Conservation (phyloP, 1,140 invertebrate species). For the Bombus sylvicola region DNA sequence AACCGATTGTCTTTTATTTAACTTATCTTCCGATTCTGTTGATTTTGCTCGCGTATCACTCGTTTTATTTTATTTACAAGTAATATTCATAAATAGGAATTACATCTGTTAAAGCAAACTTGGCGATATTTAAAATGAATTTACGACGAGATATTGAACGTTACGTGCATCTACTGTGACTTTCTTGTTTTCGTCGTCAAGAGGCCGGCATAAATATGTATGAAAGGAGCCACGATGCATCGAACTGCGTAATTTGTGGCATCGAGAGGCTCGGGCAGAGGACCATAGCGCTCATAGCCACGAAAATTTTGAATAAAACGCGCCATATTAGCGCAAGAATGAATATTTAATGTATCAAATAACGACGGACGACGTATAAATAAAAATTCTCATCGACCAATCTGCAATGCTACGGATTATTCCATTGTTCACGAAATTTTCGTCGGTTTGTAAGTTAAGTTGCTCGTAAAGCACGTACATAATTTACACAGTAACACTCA, state of each 20-base stretch:
- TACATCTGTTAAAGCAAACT: no score
- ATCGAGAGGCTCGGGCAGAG: background rate
- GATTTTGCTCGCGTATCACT: no score
- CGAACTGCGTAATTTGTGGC: constrained; percentile 73
- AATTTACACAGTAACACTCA: no score
- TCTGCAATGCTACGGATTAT: background rate
- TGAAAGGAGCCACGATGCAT: constrained; percentile 60
- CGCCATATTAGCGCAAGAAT: background rate
- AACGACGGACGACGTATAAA: background rate
- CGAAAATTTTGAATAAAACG: background rate
- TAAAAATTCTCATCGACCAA: background rate
- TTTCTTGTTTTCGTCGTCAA: constrained; percentile 45
- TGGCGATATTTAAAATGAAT: background rate
- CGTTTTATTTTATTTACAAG: background rate
- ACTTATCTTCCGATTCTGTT: no score
- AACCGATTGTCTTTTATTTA: no score
- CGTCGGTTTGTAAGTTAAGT: background rate
- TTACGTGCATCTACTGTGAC: background rate
- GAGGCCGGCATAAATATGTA: constrained; percentile 62
- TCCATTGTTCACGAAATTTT: background rate
- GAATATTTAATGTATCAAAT: background rate
- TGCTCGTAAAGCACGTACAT: background rate
- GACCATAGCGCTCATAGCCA: background rate
- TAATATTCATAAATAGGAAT: background rate
- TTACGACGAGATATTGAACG: background rate